Percentiles rank a stretch among this genome's conserved stretches.
Evolutionary conservation across 2,888 invertebrate species (phyloP).

Genomic region (Gastracanthus pulcherrimus): DNA sequence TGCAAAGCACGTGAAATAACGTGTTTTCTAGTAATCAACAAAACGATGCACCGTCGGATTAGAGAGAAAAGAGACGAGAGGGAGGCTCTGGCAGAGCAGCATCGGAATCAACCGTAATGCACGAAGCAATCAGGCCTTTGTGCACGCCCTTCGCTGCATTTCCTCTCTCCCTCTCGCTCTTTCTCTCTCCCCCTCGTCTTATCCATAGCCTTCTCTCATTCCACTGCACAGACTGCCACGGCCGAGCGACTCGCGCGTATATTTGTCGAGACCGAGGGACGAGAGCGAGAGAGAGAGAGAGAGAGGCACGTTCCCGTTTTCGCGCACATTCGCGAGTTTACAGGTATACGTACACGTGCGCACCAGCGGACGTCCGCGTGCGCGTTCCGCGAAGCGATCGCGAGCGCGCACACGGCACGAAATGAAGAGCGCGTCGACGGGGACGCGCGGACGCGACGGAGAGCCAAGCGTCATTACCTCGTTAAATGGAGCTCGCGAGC

Average conservation of each 20-base stretch:
- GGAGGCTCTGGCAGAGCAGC: background rate
- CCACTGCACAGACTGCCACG: too few species aligned
- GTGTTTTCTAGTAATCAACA: conserved; percentile 47
- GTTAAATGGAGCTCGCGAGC: conserved; percentile 59
- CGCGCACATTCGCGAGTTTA: background rate
- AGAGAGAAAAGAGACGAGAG: too few species aligned
- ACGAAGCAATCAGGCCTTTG: conserved; percentile 48
- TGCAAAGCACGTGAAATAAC: conserved; percentile 21
- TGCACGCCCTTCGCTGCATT: conserved; percentile 45
- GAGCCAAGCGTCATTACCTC: conserved; percentile 61
- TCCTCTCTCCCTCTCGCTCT: conserved; percentile 30
- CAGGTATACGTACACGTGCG: background rate
- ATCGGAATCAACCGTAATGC: conserved; percentile 28
- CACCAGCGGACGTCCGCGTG: conserved; percentile 32
- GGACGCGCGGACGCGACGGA: conserved; percentile 53
- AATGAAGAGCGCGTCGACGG: conserved; percentile 60
- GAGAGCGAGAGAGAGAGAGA: too few species aligned
- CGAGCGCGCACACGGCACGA: conserved; percentile 59
- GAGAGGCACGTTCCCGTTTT: conserved; percentile 37
- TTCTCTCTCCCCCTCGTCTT: background rate
- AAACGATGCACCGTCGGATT: conserved; percentile 28
- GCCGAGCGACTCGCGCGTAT: background rate
- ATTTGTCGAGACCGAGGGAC: background rate
- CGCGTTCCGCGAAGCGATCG: conserved; percentile 65
- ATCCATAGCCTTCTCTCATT: background rate